A percentile compares a stretch with the other conserved stretches of the same genome.
These are phyloP conservation scores for Sciurus carolinensis DNA, from an alignment of 2,797 vertebrate species.

Conservation along the genomic window DNA sequence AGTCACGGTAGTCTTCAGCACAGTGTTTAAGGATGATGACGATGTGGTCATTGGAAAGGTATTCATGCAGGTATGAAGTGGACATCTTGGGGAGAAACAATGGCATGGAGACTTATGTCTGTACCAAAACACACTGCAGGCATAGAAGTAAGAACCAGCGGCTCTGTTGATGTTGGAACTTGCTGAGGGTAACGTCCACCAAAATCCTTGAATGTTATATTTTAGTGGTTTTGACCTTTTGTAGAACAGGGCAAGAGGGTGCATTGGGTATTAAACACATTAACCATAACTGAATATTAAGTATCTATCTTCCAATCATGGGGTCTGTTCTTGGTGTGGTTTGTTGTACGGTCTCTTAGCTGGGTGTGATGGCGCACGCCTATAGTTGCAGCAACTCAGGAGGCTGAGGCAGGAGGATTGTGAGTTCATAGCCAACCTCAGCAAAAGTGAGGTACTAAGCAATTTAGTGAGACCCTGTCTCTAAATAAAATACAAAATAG, in stretches of 20 bases:
- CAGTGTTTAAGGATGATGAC: conserved; percentile 99
- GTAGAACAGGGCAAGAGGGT: background rate
- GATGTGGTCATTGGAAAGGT: conserved; percentile 99
- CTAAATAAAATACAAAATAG: too few relatives aligned
- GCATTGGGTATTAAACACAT: background rate
- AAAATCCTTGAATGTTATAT: background rate
- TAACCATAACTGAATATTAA: background rate
- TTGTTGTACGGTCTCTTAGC: conserved; percentile 2
- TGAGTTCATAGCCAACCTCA: too few relatives aligned
- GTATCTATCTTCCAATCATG: background rate
- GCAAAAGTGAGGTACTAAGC: too few relatives aligned
- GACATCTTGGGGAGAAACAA: background rate
- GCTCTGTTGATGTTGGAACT: background rate
- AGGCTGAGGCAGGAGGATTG: too few relatives aligned
- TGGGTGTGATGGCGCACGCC: too few relatives aligned
- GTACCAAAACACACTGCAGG: background rate
- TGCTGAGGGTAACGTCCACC: background rate
- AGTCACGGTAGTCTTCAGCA: conserved; percentile 99
- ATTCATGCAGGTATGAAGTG: conserved; percentile 96
- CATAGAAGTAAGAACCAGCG: background rate
- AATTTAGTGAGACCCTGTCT: too few relatives aligned
- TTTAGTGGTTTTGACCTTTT: conserved; percentile 44
- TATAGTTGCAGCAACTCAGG: too few relatives aligned
- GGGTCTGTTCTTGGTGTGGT: background rate
- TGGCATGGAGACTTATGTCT: background rate